A percentile compares a stretch with the other conserved stretches of the same genome.
phyloP scores from a whole-genome alignment of 2,888 invertebrate genomes.

The Heliconius sara region DNA sequence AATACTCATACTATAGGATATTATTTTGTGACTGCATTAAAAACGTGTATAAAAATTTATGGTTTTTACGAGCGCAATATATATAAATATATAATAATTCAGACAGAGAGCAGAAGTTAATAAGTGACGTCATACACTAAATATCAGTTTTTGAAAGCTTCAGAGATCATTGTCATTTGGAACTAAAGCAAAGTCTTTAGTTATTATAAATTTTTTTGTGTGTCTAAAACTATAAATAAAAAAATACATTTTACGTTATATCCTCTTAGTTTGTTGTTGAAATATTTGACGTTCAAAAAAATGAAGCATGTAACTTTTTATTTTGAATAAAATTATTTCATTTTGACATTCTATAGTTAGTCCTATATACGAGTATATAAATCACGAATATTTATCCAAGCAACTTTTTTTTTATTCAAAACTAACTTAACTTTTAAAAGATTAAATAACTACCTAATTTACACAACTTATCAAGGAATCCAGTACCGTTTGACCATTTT shows the following conservation, averaged over 20 bases:
- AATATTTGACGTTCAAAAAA: no score
- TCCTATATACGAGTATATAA: neutral
- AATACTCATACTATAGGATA: no score
- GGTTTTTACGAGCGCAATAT: neutral
- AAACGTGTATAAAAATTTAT: no score
- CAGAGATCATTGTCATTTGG: neutral
- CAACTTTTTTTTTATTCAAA: neutral
- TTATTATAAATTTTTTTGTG: neutral
- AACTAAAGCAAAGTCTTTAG: neutral
- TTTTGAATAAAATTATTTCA: neutral
- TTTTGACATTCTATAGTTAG: neutral
- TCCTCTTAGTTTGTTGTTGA: no score
- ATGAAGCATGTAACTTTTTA: no score
- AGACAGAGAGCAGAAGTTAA: neutral
- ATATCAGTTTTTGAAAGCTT: neutral
- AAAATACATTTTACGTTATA: no score
- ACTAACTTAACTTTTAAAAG: neutral
- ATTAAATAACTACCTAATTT: neutral
- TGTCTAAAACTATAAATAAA: no score
- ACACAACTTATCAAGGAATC: conserved; percentile 5
- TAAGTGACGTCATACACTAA: neutral
- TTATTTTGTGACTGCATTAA: no score
- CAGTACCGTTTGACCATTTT: neutral
- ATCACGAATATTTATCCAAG: neutral
- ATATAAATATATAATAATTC: no score